Percentiles rank a stretch among this genome's conserved stretches.
These are phyloP conservation scores for Malaclemys terrapin DNA, from an alignment of 2,113 vertebrate species.

Conservation along the genomic window DNA sequence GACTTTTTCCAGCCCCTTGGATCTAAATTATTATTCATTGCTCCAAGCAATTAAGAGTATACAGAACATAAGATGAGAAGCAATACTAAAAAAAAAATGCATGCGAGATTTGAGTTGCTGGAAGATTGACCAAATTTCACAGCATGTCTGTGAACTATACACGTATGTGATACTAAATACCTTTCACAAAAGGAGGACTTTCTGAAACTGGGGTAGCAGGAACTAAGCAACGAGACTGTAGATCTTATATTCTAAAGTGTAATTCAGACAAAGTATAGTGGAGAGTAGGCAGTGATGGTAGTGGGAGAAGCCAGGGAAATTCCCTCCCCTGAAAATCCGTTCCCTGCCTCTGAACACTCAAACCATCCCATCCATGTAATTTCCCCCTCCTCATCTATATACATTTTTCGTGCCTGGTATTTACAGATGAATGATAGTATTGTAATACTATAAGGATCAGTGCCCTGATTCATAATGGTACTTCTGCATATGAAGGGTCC, in stretches of 20 bases:
- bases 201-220: background rate
- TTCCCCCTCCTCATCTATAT: background rate
- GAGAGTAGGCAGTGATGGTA: background rate
- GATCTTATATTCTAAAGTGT: no score
- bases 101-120: background rate
- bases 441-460: background rate
- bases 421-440: background rate
- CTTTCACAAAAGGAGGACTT: background rate
- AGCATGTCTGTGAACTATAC: accelerated
- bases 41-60: background rate
- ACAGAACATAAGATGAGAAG: background rate
- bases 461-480: background rate
- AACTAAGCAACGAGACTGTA: background rate
- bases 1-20: background rate
- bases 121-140: accelerated
- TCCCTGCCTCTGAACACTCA: background rate
- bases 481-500: background rate
- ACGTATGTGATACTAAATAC: background rate
- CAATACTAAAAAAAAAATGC: background rate
- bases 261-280: background rate
- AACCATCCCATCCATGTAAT: background rate
- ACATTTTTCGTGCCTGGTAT: background rate
- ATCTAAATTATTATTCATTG: background rate
- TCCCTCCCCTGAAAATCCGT: background rate
- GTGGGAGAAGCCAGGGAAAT: background rate